phyloP scores from a whole-genome alignment of 2,113 vertebrate species.

The Piprites chloris region DNA sequence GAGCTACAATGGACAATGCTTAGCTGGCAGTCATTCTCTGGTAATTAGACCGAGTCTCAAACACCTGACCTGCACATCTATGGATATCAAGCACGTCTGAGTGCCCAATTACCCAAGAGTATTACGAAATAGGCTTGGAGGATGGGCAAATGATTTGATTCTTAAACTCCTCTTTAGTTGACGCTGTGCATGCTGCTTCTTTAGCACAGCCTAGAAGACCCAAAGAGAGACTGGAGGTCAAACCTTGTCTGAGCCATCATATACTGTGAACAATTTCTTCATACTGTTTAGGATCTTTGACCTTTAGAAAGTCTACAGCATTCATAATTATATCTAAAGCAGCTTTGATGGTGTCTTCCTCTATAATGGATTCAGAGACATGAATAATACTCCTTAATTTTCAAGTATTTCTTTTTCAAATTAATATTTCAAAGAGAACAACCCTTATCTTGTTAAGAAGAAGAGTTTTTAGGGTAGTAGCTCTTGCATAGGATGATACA shows the following conservation, averaged over 20 bases:
- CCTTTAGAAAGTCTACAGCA: conserved; percentile 52
- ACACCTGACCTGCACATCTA: conserved; percentile 64
- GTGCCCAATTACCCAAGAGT: conserved; percentile 59
- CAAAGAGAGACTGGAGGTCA: conserved; percentile 42
- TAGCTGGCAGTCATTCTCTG: conserved; percentile 46
- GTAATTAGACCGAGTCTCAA: conserved; percentile 62
- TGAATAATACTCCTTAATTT: conserved; percentile 81
- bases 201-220: conserved; percentile 40
- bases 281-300: conserved; percentile 55
- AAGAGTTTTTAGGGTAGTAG: conserved; percentile 61
- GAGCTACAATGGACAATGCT: conserved; percentile 61
- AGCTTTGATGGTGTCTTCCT: conserved; percentile 53
- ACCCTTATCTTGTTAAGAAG: conserved; percentile 71
- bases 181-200: neutral
- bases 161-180: conserved; percentile 40
- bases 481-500: conserved; percentile 71
- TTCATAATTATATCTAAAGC: conserved; percentile 70
- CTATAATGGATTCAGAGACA: conserved; percentile 72
- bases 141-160: conserved; percentile 52
- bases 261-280: conserved; percentile 52
- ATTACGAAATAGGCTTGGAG: conserved; percentile 57
- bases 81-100: conserved; percentile 57
- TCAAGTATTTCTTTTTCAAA: conserved; percentile 80
- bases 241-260: conserved; percentile 19
- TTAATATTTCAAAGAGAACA: conserved; percentile 72